Evolutionary conservation across 1,140 invertebrate genomes (phyloP).

Genomic region (Drosophila carrolli): DNA sequence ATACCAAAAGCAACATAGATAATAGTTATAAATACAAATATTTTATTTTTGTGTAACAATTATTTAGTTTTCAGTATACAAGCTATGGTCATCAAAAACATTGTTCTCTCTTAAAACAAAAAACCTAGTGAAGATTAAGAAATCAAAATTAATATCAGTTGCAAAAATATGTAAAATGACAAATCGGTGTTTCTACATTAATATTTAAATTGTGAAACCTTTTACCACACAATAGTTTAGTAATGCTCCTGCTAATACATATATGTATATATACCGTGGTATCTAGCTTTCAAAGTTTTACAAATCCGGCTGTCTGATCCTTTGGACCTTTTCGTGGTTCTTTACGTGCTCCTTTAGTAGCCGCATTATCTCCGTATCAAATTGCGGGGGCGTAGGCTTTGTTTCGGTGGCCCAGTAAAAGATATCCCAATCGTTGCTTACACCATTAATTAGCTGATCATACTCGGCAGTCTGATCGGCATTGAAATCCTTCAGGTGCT

Average conservation of each 20-base stretch:
- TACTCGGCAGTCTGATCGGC: constrained; percentile 92
- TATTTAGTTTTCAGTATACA: neutral
- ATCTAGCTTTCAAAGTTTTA: constrained; percentile 10
- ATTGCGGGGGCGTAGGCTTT: constrained; percentile 93
- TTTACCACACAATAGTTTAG: neutral
- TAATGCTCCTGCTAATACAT: neutral
- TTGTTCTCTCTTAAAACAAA: too few species aligned
- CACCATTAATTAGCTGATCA: constrained; percentile 96
- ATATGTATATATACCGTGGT: neutral
- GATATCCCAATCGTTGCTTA: constrained; percentile 98
- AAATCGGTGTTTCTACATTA: neutral
- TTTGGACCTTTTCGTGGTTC: constrained; percentile 89
- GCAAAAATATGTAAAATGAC: neutral
- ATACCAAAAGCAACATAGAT: too few species aligned
- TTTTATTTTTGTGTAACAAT: too few species aligned
- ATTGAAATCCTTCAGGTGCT: constrained; percentile 91
- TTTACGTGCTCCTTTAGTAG: constrained; percentile 93
- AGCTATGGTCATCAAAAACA: neutral
- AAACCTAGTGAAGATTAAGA: neutral
- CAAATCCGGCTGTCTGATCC: constrained; percentile 89
- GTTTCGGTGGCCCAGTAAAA: constrained; percentile 96
- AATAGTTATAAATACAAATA: too few species aligned
- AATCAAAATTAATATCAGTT: neutral
- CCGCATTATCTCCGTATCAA: constrained; percentile 94
- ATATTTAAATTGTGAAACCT: neutral